phyloP scores from a whole-genome alignment of 2,113 vertebrate genomes.

The Emydocephalus ijimae region DNA sequence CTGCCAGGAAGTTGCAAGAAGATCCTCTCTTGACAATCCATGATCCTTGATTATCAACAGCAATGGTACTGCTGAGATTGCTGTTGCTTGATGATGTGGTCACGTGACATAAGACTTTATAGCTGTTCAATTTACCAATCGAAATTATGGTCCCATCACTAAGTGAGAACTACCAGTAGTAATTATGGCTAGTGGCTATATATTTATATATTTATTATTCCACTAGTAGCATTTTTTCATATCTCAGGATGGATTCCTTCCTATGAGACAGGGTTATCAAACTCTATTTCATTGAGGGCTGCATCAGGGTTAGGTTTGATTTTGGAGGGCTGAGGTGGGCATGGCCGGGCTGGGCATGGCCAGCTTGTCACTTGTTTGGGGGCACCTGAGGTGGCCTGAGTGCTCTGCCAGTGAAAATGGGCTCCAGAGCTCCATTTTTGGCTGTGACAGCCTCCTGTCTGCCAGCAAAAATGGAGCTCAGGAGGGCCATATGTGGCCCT shows the following conservation, averaged over 20 bases:
- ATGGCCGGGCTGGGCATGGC: no score
- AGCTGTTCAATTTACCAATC: background rate
- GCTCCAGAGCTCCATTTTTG: no score
- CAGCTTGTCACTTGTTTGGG: no score
- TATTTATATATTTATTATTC: background rate
- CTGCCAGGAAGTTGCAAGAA: background rate
- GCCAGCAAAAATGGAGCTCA: no score
- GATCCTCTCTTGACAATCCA: background rate
- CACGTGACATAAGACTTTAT: background rate
- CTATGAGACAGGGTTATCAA: no score
- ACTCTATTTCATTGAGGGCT: no score
- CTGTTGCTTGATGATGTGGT: background rate
- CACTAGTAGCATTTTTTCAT: background rate
- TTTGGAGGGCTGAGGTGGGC: no score
- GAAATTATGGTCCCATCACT: background rate
- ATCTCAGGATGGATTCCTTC: background rate
- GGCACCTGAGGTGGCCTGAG: no score
- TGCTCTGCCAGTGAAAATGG: no score
- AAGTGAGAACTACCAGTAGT: background rate
- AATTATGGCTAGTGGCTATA: background rate
- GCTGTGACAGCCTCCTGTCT: no score
- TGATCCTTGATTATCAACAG: background rate
- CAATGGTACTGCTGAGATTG: background rate
- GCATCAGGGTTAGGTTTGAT: no score
- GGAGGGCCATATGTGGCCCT: no score